phyloP scores from a whole-genome alignment of 2,113 vertebrate genomes.

The Noctilio leporinus region DNA sequence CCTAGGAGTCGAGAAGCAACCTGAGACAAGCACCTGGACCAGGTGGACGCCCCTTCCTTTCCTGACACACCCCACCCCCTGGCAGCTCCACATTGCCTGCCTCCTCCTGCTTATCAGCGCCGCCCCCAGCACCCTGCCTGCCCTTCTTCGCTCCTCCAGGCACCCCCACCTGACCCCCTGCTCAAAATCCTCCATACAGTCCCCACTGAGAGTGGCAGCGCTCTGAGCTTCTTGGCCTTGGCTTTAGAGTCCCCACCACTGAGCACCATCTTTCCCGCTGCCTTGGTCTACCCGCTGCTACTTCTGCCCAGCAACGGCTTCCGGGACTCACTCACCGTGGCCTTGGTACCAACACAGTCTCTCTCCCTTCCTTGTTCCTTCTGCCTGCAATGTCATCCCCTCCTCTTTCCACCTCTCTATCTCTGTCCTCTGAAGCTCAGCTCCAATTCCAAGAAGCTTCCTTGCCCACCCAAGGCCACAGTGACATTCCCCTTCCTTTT shows the following conservation, averaged over 20 bases:
- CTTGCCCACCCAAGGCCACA: neutral
- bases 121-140: neutral
- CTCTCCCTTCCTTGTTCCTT: neutral
- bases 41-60: neutral
- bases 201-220: neutral
- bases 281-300: neutral
- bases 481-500: neutral
- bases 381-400: neutral
- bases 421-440: neutral
- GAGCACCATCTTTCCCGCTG: neutral
- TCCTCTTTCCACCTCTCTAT: neutral
- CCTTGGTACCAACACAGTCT: too few relatives aligned
- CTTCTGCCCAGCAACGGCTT: neutral
- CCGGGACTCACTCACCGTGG: accelerated
- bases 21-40: neutral
- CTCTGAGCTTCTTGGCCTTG: neutral
- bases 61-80: neutral
- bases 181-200: neutral
- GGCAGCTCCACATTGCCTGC: accelerated
- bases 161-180: neutral
- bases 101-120: too few relatives aligned
- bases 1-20: neutral
- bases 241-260: neutral
- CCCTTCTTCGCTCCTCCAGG: neutral
- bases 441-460: neutral